phyloP scores from a whole-genome alignment of 2,888 invertebrate species.

The Malthinus seriepunctatus region DNA sequence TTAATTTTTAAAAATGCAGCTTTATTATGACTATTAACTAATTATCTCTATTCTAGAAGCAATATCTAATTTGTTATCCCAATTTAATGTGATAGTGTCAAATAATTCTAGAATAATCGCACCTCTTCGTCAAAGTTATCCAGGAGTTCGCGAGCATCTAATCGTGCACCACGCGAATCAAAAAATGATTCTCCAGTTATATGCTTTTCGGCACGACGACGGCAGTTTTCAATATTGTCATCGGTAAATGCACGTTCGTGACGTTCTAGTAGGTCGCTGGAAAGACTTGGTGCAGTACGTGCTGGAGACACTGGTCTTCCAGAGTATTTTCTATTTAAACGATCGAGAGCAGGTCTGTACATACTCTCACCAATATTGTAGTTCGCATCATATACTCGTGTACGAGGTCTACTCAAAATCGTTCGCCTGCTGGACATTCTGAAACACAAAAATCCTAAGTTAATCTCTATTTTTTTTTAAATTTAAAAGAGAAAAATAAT shows the following conservation, averaged over 20 bases:
- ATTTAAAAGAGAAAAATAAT: not conserved
- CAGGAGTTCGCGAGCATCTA: constrained; percentile 53
- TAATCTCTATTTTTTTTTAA: not conserved
- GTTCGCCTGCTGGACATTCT: constrained; percentile 46
- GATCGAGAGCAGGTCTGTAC: constrained; percentile 77
- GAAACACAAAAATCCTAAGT: constrained; percentile 11
- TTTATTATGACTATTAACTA: constrained; percentile 12
- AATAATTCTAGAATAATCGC: constrained; percentile 40
- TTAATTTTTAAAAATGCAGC: constrained; percentile 14
- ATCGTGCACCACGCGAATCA: constrained; percentile 65
- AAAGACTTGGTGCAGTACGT: constrained; percentile 34
- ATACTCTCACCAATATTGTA: constrained; percentile 84
- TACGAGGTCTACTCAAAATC: constrained; percentile 65
- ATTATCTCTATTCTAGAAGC: constrained; percentile 13
- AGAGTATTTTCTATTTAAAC: constrained; percentile 72
- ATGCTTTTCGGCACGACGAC: constrained; percentile 56
- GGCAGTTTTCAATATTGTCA: constrained; percentile 57
- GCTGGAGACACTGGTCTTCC: constrained; percentile 54
- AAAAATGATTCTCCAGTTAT: constrained; percentile 63
- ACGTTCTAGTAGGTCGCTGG: constrained; percentile 50
- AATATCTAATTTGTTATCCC: not conserved
- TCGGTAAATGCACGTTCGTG: constrained; percentile 58
- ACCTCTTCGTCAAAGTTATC: constrained; percentile 58
- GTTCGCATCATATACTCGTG: constrained; percentile 84
- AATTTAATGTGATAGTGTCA: not conserved